Evolutionary conservation across 2,888 invertebrate species (phyloP), one percentile per base, ranked within the genome.

Genomic region (Tinea trinotella): DNA sequence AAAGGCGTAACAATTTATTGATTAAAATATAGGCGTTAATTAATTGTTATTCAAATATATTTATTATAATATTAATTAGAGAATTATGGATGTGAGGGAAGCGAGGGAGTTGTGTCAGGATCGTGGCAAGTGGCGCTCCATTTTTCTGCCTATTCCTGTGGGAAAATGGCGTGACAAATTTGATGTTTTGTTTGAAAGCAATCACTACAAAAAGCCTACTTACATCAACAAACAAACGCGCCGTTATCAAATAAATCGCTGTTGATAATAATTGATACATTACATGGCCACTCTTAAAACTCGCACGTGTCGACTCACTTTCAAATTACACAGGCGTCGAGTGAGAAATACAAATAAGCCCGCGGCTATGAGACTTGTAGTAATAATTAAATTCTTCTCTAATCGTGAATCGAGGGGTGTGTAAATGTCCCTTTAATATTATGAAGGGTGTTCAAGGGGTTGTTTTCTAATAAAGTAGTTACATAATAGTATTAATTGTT

Each of bases 281-380:
- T n/a, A 3, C 40, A 17, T 10, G 12, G 1, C 40, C 22, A 24
- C 50, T 50, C 12, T 3, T 12, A 22, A 12, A 24, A 24, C 50
- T 50, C 24, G 50, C 50, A 24, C 50, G 50, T 50, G 50, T 24
- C 24, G 6, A 15, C 50, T 24, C 50, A 50, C 50, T 22, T 18
- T 15, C 50, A 12, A 22, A 24, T 50, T 50, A 50, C 13, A 24
- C 52, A 18, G 20, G 52, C 55, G 55, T 44, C 44, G 53, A 56
- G 55, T 57, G 56, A 52, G 56, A 57, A 57, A 30, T 34, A 50
- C 53, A 55, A 57, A 57, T 48, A 57, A 30, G 53, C 56, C 52
- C 55, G 55, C 49, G 56, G 56, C 56, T 22, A 36, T n/a, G 30
- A n/a, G 20, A 36, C 53, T 35, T 53, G 44, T 19, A 5, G 35